Evolutionary conservation across 2,797 vertebrate genomes (phyloP), one percentile per base, ranked within the genome.

Genomic region (Calcarius lapponicus): DNA sequence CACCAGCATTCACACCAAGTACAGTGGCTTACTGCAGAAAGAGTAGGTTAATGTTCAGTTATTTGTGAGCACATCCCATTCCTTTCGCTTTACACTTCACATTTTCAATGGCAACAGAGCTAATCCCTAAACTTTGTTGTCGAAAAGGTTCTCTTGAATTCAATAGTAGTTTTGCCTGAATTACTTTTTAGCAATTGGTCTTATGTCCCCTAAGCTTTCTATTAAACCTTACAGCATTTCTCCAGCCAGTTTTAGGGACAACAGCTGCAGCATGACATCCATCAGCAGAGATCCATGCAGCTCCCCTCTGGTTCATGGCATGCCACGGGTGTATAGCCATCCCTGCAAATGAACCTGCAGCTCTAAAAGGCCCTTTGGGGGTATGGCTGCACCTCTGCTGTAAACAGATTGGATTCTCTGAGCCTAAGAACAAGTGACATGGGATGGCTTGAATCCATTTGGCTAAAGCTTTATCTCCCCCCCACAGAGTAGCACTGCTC

Each of bases 311-410:
- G 21, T n/a, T 72, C 56, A 32, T 0, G 4, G 38, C 47, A 38
- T 2, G 5, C 29, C 1, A 0, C 17, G 11, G 26, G 21, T 32
- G 12, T 20, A 24, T 3, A 47, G 21, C 12, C 7, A 42, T 17
- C 20, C 48, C 48, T 36, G 12, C 17, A 80, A 61, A 72, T 14
- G 26, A 67, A 64, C 38, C 43, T 57, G 57, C 21, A 62, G 36
- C 26, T 89, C 79, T 74, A n/a, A 43, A 80, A 88, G 73, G 48
- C 61, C 25, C 32, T 70, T n/a, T 2, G 1, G 9, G 5, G 20
- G 2, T 58, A 72, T 16, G 18, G 48, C 22, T 53, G 10, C 19
- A 31, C 16, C 24, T 88, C 48, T 56, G 25, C 51, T 76, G 10
- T 43, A 47, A n/a, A 64, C 19, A 69, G 54, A 66, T 20, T 22